Percentiles rank a stretch among this genome's conserved stretches.
Conservation (phyloP, 2,888 invertebrate genomes). For the Orthonychiurus folsomi region DNA sequence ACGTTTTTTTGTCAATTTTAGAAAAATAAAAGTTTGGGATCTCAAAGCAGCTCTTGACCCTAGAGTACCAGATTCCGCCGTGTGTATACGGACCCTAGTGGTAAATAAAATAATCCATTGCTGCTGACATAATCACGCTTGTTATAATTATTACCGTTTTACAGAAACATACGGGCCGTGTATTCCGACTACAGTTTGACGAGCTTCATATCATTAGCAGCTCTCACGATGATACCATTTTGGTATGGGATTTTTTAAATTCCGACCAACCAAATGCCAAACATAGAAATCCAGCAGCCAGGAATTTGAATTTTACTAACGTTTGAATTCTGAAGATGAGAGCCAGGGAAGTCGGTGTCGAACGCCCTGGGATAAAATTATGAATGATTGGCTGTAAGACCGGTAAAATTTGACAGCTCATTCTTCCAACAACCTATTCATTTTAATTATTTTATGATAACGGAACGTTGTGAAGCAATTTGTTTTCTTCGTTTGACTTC, state of each 20-base stretch:
- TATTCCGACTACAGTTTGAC: conserved; percentile 98
- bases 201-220: conserved; percentile 99
- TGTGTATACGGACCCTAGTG: conserved; percentile 91
- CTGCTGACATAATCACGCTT: neutral
- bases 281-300: too few species aligned
- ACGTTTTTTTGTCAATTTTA: conserved; percentile 42
- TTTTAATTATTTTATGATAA: too few species aligned
- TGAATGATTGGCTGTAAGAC: too few species aligned
- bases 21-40: conserved; percentile 99
- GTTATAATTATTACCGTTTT: neutral
- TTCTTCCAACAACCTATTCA: too few species aligned
- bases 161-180: conserved; percentile 97
- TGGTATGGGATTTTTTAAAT: conserved; percentile 99
- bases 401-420: too few species aligned
- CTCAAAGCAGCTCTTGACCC: conserved; percentile 92
- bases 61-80: conserved; percentile 78
- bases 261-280: conserved; percentile 43
- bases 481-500: too few species aligned
- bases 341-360: too few species aligned
- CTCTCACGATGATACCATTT: conserved; percentile 98
- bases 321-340: too few species aligned
- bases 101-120: conserved; percentile 53
- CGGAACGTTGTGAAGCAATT: too few species aligned
- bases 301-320: too few species aligned
- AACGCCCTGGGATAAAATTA: too few species aligned